Conservation (phyloP, 2,113 vertebrate species). For the Cettia cetti region DNA sequence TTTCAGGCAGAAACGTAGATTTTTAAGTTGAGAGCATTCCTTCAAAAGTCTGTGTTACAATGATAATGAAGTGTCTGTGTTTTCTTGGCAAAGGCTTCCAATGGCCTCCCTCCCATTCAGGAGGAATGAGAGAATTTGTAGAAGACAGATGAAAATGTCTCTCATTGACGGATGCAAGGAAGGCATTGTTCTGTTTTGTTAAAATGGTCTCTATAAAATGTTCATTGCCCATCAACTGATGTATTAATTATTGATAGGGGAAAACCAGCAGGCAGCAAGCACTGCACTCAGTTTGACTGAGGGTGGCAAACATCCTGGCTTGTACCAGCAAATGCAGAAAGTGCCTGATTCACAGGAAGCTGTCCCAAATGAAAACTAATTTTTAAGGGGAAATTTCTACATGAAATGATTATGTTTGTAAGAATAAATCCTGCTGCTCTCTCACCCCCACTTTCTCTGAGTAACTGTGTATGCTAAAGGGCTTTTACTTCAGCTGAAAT, state of each 20-base stretch:
- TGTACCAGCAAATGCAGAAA: neutral
- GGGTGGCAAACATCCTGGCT: neutral
- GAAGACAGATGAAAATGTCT: neutral
- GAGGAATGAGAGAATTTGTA: neutral
- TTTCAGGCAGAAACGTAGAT: neutral
- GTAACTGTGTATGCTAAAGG: neutral
- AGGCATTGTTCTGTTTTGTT: neutral
- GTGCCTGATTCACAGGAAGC: neutral
- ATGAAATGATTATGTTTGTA: neutral
- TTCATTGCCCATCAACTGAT: neutral
- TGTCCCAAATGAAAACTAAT: neutral
- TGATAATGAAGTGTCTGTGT: neutral
- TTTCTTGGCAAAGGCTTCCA: neutral
- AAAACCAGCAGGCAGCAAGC: neutral
- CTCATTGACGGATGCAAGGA: neutral
- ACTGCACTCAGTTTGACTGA: neutral
- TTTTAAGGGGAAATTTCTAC: neutral
- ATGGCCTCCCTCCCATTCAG: too few relatives aligned
- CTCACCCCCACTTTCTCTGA: neutral
- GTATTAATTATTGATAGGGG: neutral
- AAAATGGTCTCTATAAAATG: neutral
- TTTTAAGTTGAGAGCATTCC: neutral
- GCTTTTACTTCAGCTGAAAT: neutral
- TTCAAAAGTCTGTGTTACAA: neutral
- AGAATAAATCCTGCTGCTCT: neutral